phyloP scores from a whole-genome alignment of 2,113 vertebrate species.

The Brachyhypopomus gauderio region DNA sequence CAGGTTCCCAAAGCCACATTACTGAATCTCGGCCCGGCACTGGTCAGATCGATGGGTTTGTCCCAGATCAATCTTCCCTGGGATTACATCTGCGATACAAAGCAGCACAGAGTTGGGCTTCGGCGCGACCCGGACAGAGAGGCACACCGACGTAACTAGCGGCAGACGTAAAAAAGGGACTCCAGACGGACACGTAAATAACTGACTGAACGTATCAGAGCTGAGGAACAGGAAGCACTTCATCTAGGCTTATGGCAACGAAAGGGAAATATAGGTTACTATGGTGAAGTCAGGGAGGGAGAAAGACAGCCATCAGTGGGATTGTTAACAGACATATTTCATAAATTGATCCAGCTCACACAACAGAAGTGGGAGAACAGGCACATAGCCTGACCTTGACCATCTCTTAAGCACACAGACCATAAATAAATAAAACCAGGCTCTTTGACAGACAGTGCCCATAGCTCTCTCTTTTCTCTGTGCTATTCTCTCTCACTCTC shows the following conservation, averaged over 20 bases:
- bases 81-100: slow-evolving; percentile 46
- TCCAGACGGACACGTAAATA: slow-evolving; percentile 45
- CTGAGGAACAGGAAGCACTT: slow-evolving; percentile 52
- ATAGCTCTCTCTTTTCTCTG: slow-evolving; percentile 54
- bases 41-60: slow-evolving; percentile 51
- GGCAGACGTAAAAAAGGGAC: slow-evolving; percentile 33
- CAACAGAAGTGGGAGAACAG: slow-evolving; percentile 67
- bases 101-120: slow-evolving; percentile 14
- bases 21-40: slow-evolving; percentile 39
- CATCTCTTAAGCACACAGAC: slow-evolving; percentile 76
- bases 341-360: slow-evolving; percentile 76
- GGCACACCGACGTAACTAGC: slow-evolving; percentile 24
- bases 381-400: slow-evolving; percentile 77
- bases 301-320: slow-evolving; percentile 61
- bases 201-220: slow-evolving; percentile 39
- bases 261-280: slow-evolving; percentile 42
- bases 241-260: slow-evolving; percentile 53
- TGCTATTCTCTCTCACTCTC: slow-evolving; percentile 55
- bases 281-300: slow-evolving; percentile 41
- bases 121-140: not conserved
- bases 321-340: slow-evolving; percentile 80
- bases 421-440: slow-evolving; percentile 80
- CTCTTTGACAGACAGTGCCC: slow-evolving; percentile 73
- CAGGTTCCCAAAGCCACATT: slow-evolving; percentile 44
- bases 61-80: slow-evolving; percentile 44